Evolutionary conservation across 2,888 invertebrate species (phyloP), one percentile per base, ranked within the genome.

Genomic region (Athalia rosae): DNA sequence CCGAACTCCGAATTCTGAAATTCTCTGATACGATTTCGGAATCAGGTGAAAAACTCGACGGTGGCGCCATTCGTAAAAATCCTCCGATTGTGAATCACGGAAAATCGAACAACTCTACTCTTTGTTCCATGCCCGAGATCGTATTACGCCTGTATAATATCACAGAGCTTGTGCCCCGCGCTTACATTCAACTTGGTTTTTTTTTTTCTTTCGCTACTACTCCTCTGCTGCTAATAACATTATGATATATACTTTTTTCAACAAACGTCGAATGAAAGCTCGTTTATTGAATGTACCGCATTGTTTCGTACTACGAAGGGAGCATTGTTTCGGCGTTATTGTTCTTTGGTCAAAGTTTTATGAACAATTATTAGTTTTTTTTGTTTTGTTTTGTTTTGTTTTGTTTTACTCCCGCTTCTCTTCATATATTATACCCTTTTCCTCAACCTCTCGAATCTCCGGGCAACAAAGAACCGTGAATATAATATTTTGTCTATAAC

Each of bases 341-440:
- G 74, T 59, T 58, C 59, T 74, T 48, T 15, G 74, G 47, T 61
- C 61, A 61, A 74, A 74, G 28, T 74, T 74, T 62, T 61, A 74
- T 41, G 62, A 74, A 45, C 59, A 62, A 61, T 74, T 74, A 74
- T 62, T 74, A 59, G 61, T 61, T 74, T 74, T 15, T 74, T 61
- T 43, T 41, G 7, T 43, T 41, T 15, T n/a, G n/a, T n/a, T n/a
- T n/a, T n/a, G n/a, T n/a, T n/a, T n/a, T n/a, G n/a, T 66, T 48
- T 13, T 13, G 13, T 4, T 47, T 8, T 5, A 4, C 45, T 47
- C 64, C 47, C 13, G 64, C 41, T 71, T 71, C 61, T 58, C 58
- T 45, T 59, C 15, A 43, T 7, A 6, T 13, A 43, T 62, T 43
- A 63, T 28, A 45, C 47, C n/a, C 15, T 43, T n/a, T n/a, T 28